Base-by-base conservation (phyloP, 1,140 invertebrate genomes). In the Holotrichia oblita region DNA sequence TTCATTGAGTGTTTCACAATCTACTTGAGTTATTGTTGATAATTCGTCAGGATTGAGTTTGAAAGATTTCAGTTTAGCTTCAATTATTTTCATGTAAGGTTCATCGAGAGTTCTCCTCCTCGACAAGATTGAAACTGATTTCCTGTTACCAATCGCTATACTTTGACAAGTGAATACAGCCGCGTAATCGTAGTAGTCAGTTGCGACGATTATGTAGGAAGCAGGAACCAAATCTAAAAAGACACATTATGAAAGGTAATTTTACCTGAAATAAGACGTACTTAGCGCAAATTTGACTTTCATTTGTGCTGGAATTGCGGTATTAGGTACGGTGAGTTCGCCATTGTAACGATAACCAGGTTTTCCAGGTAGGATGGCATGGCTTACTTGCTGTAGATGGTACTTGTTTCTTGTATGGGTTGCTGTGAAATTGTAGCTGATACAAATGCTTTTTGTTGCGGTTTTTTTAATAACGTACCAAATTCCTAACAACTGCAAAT, bases 221-320 rank as follows among this genome's bases (percentile, higher is more conserved):
- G n/a, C n/a, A n/a, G n/a, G n/a, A n/a, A n/a, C n/a, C n/a, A n/a
- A n/a, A n/a, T n/a, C n/a, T n/a, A n/a, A n/a, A n/a, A n/a, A n/a
- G n/a, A n/a, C n/a, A n/a, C n/a, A n/a, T n/a, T n/a, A n/a, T n/a
- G n/a, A n/a, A n/a, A n/a, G n/a, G n/a, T n/a, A n/a, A n/a, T n/a
- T n/a, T n/a, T n/a, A n/a, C n/a, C 7, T 27, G 2, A 9, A 20
- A 12, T 14, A 61, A n/a, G 6, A 76, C 93, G 93, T 89, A 95
- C 94, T 95, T n/a, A 95, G 87, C n/a, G 94, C 94, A 85, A 95
- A 96, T 77, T 90, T 90, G 10, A 94, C 93, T 81, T 88, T 88
- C 93, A 95, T 94, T 80, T 90, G 90, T 0, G 89, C 93, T 2
- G 93, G 91, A 4, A 92, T 89, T n/a, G 91, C 90, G 1, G 87